Conservation (phyloP, 2,797 vertebrate genomes). For the Oryzias sinensis region DNA sequence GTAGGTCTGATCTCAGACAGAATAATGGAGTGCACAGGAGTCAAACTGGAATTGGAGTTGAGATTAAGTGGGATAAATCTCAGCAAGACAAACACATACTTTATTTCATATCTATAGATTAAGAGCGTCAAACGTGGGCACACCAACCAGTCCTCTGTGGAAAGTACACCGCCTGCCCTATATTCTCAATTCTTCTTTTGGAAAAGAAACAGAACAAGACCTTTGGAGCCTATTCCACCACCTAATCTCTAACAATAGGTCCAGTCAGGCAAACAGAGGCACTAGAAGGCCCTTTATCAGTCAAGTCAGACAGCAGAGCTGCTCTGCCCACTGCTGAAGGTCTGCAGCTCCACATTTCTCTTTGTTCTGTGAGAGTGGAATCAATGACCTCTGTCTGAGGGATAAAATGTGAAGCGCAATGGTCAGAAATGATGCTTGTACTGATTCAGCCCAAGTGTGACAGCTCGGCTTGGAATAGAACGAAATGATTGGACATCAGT, state of each 20-base stretch:
- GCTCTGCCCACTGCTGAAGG: constrained; percentile 29
- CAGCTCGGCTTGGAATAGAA: constrained; percentile 15
- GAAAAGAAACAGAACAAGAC: constrained; percentile 52
- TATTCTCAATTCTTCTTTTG: constrained; percentile 32
- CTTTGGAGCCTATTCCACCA: constrained; percentile 32
- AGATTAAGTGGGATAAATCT: constrained; percentile 42
- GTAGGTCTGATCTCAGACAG: constrained; percentile 44
- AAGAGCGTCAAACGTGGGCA: not conserved
- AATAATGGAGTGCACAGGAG: constrained; percentile 12
- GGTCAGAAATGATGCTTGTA: constrained; percentile 39
- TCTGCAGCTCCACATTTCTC: constrained; percentile 39
- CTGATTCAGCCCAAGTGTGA: constrained; percentile 22
- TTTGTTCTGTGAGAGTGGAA: constrained; percentile 36
- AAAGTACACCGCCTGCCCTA: too few relatives aligned
- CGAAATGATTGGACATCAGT: constrained; percentile 30
- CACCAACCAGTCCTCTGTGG: not conserved
- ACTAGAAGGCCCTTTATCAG: constrained; percentile 49
- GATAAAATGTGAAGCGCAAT: constrained; percentile 49
- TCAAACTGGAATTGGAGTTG: constrained; percentile 30
- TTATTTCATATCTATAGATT: too few relatives aligned
- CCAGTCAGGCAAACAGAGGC: constrained; percentile 45
- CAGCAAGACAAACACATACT: constrained; percentile 6
- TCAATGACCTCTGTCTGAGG: constrained; percentile 42
- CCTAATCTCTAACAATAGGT: constrained; percentile 62
- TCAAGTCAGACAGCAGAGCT: constrained; percentile 44